phyloP scores from a whole-genome alignment of 2,113 vertebrate species.

The Rhynchomys soricoides region DNA sequence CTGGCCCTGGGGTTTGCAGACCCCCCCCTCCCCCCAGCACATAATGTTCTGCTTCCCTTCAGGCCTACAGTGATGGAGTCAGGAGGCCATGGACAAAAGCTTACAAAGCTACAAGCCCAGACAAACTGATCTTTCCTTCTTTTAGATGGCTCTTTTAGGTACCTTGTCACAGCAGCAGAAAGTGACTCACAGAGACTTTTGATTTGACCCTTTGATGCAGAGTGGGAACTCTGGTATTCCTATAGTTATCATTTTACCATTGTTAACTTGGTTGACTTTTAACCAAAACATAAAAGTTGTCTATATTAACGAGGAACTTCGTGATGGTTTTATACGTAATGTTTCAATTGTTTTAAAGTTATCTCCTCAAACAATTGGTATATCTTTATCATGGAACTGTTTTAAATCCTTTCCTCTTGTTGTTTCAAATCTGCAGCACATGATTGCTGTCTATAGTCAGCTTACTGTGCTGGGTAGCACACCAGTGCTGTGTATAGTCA shows the following conservation, averaged over 20 bases:
- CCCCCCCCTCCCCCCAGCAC: not conserved
- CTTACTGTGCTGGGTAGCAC: not conserved
- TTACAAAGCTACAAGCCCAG: not conserved
- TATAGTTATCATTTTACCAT: not conserved
- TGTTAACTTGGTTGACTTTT: not conserved
- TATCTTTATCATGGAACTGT: not conserved
- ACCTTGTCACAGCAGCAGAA: not conserved
- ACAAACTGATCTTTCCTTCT: not conserved
- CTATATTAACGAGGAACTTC: not conserved
- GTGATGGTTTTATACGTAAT: not conserved
- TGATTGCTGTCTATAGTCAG: not conserved
- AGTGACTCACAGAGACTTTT: not conserved
- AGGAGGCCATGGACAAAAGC: not conserved
- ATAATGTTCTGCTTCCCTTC: no score
- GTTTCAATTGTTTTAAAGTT: not conserved
- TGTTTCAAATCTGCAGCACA: not conserved
- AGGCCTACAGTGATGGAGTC: not conserved
- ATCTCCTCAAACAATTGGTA: not conserved
- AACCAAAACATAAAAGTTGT: not conserved
- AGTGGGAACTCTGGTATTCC: not conserved
- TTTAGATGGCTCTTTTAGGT: not conserved
- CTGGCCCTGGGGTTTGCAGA: not conserved
- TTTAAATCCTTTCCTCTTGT: not conserved
- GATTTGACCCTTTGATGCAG: constrained; percentile 14
- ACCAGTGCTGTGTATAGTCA: no score